Evolutionary conservation across 2,113 vertebrate genomes (phyloP), one percentile per base, ranked within the genome.

Genomic region (Manacus vitellinus): DNA sequence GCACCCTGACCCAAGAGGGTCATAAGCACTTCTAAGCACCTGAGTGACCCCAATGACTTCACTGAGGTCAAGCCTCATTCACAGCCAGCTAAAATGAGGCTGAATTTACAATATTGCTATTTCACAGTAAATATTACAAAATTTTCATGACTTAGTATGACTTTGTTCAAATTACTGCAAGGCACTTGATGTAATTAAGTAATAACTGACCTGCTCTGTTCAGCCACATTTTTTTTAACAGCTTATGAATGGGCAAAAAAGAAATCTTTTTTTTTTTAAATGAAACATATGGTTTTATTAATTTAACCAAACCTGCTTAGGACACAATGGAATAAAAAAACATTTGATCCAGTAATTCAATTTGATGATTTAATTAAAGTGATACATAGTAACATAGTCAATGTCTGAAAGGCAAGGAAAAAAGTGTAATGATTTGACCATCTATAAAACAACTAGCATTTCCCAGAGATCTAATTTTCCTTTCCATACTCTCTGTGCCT

Each of bases 281-380:
- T 94, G 76, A 96, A 97, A 96, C 97, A 97, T 97, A 96, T 80
- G 93, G 85, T 96, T 98, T 98, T 97, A 97, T 97, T 98, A 97
- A 98, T 98, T 98, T 98, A 98, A 97, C 44, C 19, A 97, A 98
- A 97, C 92, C 91, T 95, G 95, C 85, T 96, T 92, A 96, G 85
- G 92, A 92, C 96, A 88, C 97, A 97, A 96, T 85, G 94, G 97
- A 97, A 97, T 95, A 93, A 92, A 96, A 79, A 96, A 91, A 47
- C 74, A 94, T 77, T 97, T 97, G 75, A 97, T 97, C 80, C 93
- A 95, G 95, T 97, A 94, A 98, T 97, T 96, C 92, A 95, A 98
- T 97, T 86, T 94, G 88, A 97, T 96, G 89, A 96, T 97, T 98
- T 98, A 97, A 98, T 98, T 97, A 96, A 98, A 96, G 55, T 78